Evolutionary conservation across 2,888 invertebrate species (phyloP).

Genomic region (Phyto melanocephala): DNA sequence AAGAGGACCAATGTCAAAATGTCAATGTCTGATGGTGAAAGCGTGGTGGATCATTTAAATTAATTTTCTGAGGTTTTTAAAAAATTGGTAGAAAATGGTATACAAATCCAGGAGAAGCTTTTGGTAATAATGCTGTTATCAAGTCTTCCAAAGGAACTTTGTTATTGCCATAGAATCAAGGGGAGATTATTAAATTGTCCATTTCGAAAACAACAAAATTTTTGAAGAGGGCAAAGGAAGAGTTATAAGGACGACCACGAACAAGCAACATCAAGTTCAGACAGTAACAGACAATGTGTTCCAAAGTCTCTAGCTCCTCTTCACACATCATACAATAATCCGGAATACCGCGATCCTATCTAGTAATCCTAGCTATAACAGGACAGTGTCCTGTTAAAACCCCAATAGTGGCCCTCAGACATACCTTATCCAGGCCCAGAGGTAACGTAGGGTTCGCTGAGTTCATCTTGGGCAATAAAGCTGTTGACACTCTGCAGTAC

Average conservation of each 20-base stretch:
- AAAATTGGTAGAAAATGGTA: slow-evolving; percentile 17
- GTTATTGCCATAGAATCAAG: slow-evolving; percentile 52
- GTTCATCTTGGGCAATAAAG: no score
- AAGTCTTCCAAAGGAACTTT: slow-evolving; percentile 44
- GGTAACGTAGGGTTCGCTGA: no score
- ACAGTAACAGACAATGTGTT: no score
- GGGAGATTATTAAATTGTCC: slow-evolving; percentile 9
- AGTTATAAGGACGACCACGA: neutral
- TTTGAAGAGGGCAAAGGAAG: slow-evolving; percentile 33
- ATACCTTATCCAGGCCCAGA: no score
- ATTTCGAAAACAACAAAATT: slow-evolving; percentile 15
- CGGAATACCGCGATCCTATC: no score
- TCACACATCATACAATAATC: no score
- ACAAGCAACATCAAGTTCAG: neutral
- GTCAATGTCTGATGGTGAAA: no score
- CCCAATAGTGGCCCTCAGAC: no score
- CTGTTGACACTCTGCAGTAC: no score
- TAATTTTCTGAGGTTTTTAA: neutral
- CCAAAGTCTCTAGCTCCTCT: no score
- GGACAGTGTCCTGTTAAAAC: no score
- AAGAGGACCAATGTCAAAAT: slow-evolving; percentile 40
- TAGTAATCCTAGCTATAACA: no score
- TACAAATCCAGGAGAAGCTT: slow-evolving; percentile 34
- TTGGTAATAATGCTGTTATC: slow-evolving; percentile 44
- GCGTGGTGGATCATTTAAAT: neutral